Evolutionary conservation across 2,113 vertebrate species (phyloP).

Genomic region (Passer domesticus): DNA sequence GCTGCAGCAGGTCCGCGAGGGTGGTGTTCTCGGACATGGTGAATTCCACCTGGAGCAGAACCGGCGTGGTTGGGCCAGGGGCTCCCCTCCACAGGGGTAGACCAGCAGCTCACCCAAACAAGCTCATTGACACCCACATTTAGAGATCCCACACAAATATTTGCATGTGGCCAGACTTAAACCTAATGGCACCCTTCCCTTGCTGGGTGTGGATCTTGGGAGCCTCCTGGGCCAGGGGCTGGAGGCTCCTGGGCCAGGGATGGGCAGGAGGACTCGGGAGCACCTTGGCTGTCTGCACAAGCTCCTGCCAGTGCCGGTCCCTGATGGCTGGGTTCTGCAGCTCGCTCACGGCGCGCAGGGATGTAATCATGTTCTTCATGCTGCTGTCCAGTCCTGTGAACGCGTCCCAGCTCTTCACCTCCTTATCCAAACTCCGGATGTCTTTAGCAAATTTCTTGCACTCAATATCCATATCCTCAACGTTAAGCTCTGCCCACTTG

Average conservation of each 20-base stretch:
- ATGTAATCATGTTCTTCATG: conserved; percentile 73
- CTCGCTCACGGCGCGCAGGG: conserved; percentile 69
- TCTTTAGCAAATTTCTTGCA: conserved; percentile 79
- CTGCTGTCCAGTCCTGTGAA: conserved; percentile 74
- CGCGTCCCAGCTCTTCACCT: conserved; percentile 72
- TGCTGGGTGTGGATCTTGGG: neutral
- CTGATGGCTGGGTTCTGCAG: conserved; percentile 79
- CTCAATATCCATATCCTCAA: conserved; percentile 77
- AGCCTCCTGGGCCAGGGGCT: neutral
- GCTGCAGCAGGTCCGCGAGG: conserved; percentile 70
- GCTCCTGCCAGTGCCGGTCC: conserved; percentile 78
- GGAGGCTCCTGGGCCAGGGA: neutral
- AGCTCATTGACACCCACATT: neutral
- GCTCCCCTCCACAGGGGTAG: accelerated
- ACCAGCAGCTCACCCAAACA: neutral
- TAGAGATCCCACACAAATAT: neutral
- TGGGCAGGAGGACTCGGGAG: neutral
- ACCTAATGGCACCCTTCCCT: neutral
- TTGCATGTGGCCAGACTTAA: neutral
- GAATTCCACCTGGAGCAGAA: conserved; percentile 76
- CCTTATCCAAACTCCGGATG: conserved; percentile 71
- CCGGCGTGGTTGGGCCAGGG: accelerated
- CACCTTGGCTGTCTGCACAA: conserved; percentile 78
- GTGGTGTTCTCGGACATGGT: conserved; percentile 75
- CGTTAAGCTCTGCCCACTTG: conserved; percentile 72